Percentiles rank a stretch among this genome's conserved stretches.
These are phyloP conservation scores for Nemoura dubitans DNA, from an alignment of 2,888 invertebrate species.

Conservation along the genomic window DNA sequence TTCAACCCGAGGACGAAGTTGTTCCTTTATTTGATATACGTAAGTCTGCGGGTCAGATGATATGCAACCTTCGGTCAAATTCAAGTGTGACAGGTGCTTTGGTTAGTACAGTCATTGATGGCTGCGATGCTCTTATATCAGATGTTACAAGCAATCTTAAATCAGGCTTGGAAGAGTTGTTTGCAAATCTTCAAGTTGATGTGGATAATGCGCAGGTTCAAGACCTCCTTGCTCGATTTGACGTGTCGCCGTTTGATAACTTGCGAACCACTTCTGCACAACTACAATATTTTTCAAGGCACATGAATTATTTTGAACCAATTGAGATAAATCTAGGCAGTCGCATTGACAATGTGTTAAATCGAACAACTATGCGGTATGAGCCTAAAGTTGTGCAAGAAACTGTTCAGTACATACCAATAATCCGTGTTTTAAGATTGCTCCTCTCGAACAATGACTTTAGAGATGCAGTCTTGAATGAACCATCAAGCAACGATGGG, in stretches of 20 bases:
- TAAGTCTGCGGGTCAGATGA: background rate
- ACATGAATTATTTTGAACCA: conserved; percentile 22
- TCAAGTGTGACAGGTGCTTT: conserved; percentile 15
- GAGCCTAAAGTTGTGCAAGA: conserved; percentile 15
- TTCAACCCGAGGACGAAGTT: too few relatives aligned
- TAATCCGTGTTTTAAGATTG: conserved; percentile 19
- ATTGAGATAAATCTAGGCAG: conserved; percentile 13
- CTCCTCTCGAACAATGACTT: conserved; percentile 12
- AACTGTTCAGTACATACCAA: conserved; percentile 15
- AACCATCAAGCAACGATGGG: background rate
- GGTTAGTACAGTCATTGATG: conserved; percentile 1
- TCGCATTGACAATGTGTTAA: conserved; percentile 15
- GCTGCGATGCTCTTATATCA: conserved; percentile 8
- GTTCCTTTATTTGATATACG: too few relatives aligned
- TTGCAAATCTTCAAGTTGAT: too few relatives aligned
- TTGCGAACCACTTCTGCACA: background rate
- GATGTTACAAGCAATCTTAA: background rate
- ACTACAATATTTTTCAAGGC: background rate
- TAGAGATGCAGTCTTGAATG: too few relatives aligned
- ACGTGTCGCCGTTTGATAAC: conserved; percentile 19
- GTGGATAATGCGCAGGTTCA: conserved; percentile 9
- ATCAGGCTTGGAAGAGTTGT: too few relatives aligned
- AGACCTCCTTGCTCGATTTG: conserved; percentile 15
- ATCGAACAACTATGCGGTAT: background rate
- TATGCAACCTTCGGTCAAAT: conserved; percentile 28